Evolutionary conservation across 2,888 invertebrate genomes (phyloP), one percentile per base, ranked within the genome.

Genomic region (Protonemura montana): DNA sequence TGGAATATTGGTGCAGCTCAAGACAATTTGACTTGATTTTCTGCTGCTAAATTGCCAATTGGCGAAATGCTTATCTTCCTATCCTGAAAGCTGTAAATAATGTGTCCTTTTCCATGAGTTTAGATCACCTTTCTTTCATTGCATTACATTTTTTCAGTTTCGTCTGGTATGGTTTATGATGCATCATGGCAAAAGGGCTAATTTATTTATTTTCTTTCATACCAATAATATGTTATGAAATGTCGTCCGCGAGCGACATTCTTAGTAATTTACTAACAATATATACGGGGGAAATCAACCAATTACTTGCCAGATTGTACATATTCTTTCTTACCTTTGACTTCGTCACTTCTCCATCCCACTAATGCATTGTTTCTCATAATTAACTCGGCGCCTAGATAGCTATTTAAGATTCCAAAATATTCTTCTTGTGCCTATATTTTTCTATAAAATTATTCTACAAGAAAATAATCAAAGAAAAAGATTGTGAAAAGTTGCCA

Each of bases 201-300:
- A 28, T 81, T 81, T 28, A 81, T 81, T 81, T 81, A 81, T 81
- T 81, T 27, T 30, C 30, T 27, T 78, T 81, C n/a, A 81, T n/a
- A 29, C n/a, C 28, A 81, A 30, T 28, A 81, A 30, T 81, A 28
- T 27, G 7, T 81, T 30, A 16, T 16, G 21, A 81, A 29, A 28
- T 30, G 81, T 21, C 27, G 28, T 29, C 10, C 30, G 81, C 78
- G n/a, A 26, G 10, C 16, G 28, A 13, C 28, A 10, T 3, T 25
- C 78, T 26, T 78, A 25, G 28, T 78, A 78, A 29, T 81, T 29
- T 81, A 81, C 81, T 81, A 81, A 81, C 81, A 81, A 30, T 6
- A 27, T 30, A 29, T 30, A n/a, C n/a, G 29, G 81, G 81, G 81
- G 5, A 29, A 2, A 30, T 30, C 30, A 81, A 81, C 35, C 26